Conservation (phyloP, 1,140 invertebrate genomes). For the Bombus balteatus region DNA sequence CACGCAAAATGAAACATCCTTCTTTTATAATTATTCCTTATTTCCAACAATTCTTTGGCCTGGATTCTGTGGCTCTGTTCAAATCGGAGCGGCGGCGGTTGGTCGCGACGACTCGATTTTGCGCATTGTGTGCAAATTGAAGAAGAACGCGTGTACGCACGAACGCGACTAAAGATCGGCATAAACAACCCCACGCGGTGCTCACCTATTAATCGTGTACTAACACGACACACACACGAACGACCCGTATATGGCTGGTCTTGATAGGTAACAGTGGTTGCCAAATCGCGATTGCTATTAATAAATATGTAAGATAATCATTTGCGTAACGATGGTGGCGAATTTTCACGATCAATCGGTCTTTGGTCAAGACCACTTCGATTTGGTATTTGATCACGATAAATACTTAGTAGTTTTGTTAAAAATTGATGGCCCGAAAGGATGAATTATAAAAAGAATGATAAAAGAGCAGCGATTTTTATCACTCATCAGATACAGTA, state of each 20-base stretch:
- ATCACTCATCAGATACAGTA: no score
- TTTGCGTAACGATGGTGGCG: conserved; percentile 73
- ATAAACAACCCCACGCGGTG: conserved; percentile 25
- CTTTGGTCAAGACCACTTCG: neutral
- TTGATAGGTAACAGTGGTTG: conserved; percentile 81
- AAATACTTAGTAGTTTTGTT: no score
- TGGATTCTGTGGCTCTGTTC: neutral
- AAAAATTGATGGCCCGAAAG: no score
- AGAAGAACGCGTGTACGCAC: neutral
- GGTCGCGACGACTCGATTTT: conserved; percentile 34
- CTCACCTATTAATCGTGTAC: conserved; percentile 57
- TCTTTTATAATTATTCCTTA: neutral
- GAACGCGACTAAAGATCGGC: neutral
- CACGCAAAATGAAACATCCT: neutral
- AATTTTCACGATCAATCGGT: conserved; percentile 11
- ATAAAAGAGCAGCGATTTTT: neutral
- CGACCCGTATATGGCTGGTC: conserved; percentile 76
- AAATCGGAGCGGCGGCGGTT: neutral
- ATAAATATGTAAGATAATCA: conserved; percentile 74
- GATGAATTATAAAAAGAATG: neutral
- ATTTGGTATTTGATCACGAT: no score
- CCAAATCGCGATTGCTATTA: conserved; percentile 80
- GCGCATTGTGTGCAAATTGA: conserved; percentile 69
- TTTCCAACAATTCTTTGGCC: no score
- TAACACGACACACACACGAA: conserved; percentile 37